These are phyloP conservation scores for Hylaeus volcanicus DNA, from an alignment of 1,140 invertebrate genomes.

Conservation along the genomic window DNA sequence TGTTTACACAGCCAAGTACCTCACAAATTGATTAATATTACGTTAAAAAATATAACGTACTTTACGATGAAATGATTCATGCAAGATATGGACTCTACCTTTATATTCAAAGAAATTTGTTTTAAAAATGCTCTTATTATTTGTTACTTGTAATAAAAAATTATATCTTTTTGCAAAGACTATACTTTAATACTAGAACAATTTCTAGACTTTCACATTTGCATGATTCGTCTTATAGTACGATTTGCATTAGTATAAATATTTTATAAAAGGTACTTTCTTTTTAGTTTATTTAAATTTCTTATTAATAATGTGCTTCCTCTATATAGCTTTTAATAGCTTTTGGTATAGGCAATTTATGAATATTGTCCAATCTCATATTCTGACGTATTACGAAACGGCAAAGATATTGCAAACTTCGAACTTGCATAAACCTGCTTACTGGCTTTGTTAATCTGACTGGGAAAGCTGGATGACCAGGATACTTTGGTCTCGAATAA, in stretches of 20 bases:
- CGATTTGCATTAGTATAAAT: not conserved
- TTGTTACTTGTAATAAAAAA: not conserved
- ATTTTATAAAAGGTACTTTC: not conserved
- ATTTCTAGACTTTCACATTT: not conserved
- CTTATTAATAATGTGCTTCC: conserved; percentile 81
- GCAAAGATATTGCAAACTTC: conserved; percentile 88
- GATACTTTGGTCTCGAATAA: conserved; percentile 85
- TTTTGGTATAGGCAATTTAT: conserved; percentile 86
- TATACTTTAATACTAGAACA: not conserved
- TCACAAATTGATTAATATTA: conserved; percentile 29
- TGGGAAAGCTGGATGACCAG: conserved; percentile 85
- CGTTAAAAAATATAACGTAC: conserved; percentile 18
- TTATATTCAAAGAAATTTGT: too few relatives aligned
- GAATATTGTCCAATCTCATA: conserved; percentile 86
- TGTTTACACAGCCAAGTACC: conserved; percentile 47
- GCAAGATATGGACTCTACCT: not conserved
- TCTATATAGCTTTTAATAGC: conserved; percentile 85
- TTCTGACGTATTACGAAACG: conserved; percentile 89
- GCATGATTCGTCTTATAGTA: not conserved
- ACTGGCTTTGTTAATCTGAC: conserved; percentile 89
- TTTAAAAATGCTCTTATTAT: too few relatives aligned
- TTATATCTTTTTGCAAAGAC: not conserved
- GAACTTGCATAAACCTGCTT: conserved; percentile 87
- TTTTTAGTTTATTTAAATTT: not conserved
- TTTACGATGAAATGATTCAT: conserved; percentile 12